Conservation (phyloP, 2,888 invertebrate genomes). For the Chymomyza amoena region DNA sequence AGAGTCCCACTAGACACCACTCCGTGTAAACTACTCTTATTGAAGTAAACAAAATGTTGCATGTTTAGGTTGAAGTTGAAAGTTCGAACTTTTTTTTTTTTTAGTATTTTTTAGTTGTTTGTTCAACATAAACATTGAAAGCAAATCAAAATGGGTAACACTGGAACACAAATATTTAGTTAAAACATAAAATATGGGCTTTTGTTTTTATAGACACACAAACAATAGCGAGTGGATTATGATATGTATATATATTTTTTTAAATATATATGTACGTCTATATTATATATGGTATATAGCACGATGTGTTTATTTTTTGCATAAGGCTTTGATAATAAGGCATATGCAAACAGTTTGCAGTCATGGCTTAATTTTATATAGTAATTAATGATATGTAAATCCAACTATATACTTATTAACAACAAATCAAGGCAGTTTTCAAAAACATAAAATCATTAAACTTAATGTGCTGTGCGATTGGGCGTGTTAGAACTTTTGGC, state of each 20-base stretch:
- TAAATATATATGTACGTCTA: conserved; percentile 19
- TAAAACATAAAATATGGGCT: conserved; percentile 16
- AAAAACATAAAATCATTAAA: neutral
- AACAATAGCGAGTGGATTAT: conserved; percentile 70
- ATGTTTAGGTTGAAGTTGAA: conserved; percentile 28
- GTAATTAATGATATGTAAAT: neutral
- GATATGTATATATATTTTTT: conserved; percentile 8
- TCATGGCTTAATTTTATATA: neutral
- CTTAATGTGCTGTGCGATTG: neutral
- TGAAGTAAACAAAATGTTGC: conserved; percentile 73
- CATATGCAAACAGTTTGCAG: neutral
- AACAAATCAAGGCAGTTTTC: neutral
- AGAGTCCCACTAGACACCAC: conserved; percentile 79
- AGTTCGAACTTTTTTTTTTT: conserved; percentile 26
- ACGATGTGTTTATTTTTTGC: neutral
- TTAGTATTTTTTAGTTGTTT: conserved; percentile 33
- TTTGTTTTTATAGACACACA: conserved; percentile 52
- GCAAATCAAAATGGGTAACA: conserved; percentile 47
- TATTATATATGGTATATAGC: conserved; percentile 2
- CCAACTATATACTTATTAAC: neutral
- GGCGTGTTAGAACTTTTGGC: neutral
- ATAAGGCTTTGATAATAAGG: neutral
- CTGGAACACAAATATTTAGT: conserved; percentile 31
- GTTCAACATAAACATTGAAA: conserved; percentile 52
- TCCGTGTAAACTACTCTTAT: conserved; percentile 79